phyloP scores from a whole-genome alignment of 2,797 vertebrate genomes.

The Nothura maculosa region DNA sequence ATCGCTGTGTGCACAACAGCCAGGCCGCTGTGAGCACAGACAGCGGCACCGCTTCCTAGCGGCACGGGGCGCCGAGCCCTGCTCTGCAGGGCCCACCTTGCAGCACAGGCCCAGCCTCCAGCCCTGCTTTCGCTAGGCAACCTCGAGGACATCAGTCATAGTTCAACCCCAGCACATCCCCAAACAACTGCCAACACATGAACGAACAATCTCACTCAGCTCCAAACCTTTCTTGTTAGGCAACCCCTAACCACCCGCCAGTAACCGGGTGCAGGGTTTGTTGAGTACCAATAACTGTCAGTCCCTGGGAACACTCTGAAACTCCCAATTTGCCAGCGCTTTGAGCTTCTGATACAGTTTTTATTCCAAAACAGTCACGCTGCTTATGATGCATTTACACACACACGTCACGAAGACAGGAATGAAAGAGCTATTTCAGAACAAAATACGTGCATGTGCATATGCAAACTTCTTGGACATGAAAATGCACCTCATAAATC shows the following conservation, averaged over 20 bases:
- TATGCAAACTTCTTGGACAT: neutral
- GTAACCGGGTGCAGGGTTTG: neutral
- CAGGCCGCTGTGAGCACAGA: neutral
- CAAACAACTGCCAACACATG: neutral
- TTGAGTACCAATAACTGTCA: constrained; percentile 20
- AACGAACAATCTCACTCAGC: neutral
- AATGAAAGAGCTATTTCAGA: neutral
- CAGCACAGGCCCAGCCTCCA: neutral
- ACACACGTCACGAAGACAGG: neutral
- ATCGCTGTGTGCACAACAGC: neutral
- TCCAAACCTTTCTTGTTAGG: constrained; percentile 25
- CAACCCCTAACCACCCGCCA: constrained; percentile 39
- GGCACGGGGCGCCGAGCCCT: neutral
- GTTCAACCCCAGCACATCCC: neutral
- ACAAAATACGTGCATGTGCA: neutral
- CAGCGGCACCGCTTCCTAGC: neutral
- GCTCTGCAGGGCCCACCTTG: neutral
- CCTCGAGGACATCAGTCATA: neutral
- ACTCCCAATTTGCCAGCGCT: constrained; percentile 6
- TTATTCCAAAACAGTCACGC: neutral
- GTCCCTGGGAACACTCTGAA: constrained; percentile 7
- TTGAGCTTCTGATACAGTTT: constrained; percentile 27
- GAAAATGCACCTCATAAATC: neutral
- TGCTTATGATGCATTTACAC: neutral
- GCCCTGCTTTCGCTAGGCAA: neutral